Conservation (phyloP, 2,113 vertebrate species). For the Carassius carassius region DNA sequence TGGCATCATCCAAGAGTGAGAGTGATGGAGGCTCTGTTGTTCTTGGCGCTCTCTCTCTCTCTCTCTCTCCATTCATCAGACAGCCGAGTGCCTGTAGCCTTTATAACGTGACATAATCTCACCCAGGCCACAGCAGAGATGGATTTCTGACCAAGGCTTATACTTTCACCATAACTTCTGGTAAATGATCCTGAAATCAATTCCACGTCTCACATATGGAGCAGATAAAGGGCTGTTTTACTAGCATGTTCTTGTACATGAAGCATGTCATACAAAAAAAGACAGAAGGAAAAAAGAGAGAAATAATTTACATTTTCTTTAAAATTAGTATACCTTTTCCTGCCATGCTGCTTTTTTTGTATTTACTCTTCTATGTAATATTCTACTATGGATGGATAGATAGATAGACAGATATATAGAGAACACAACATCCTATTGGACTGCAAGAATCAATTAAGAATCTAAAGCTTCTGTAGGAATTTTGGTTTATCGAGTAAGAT, state of each 20-base stretch:
- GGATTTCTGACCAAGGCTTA: constrained; percentile 14
- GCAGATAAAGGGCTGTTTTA: constrained; percentile 23
- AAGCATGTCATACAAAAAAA: background rate
- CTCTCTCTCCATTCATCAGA: constrained; percentile 45
- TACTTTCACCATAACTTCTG: constrained; percentile 7
- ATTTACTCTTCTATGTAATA: no score
- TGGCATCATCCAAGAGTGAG: constrained; percentile 14
- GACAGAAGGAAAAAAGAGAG: background rate
- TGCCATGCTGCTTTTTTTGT: no score
- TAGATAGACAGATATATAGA: no score
- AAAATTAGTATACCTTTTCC: no score
- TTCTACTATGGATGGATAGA: background rate
- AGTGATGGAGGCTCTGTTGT: constrained; percentile 45
- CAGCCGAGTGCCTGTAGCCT: constrained; percentile 35
- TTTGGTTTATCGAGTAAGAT: background rate
- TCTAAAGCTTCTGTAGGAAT: background rate
- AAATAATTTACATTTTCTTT: background rate
- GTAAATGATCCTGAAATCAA: constrained; percentile 22
- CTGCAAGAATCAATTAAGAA: background rate
- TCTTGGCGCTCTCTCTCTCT: background rate
- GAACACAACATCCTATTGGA: background rate
- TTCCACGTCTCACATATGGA: constrained; percentile 16
- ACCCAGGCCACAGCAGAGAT: constrained; percentile 38
- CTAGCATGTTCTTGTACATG: background rate
- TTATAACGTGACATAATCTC: constrained; percentile 56